Evolutionary conservation across 2,797 vertebrate species (phyloP), one percentile per base, ranked within the genome.

Genomic region (Enteromius afrohamiltoni): DNA sequence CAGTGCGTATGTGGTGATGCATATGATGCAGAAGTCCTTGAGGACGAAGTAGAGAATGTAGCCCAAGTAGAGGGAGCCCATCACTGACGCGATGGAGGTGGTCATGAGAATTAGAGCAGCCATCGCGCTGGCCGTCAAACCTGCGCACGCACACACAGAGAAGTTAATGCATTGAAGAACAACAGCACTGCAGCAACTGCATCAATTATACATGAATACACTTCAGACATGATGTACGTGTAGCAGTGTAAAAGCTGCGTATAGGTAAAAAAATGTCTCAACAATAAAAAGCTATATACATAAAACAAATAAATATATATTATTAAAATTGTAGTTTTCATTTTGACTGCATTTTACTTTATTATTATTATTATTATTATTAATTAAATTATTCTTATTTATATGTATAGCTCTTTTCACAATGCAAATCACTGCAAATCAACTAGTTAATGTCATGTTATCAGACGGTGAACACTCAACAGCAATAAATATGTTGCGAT

Each of bases 31-130:
- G 92, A 99, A 96, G 91, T 99, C 97, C 96, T 98, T 97, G 90
- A 99, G 96, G 95, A 99, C 97, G 94, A 99, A 99, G 96, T 98
- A 99, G 93, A 99, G 97, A 91, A 99, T 98, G 95, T 99, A 99
- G 87, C 96, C 96, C 94, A 99, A 94, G 95, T 99, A 99, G 91
- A 99, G 89, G 6, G 97, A 99, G 74, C 98, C 97, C 91, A 98
- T 92, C 85, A 98, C 97, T 70, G 98, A 99, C 90, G 96, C 94
- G 92, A 99, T 98, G 94, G 98, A 99, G 86, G 98, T 97, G 76
- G 94, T 98, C 97, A 99, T 99, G 92, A 99, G 96, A 94, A 99
- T 95, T 85, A 99, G 95, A 89, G 98, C 97, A 73, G 97, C 98
- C 91, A 99, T 97, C 86, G 98, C 98, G 84, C 98, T 99, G 86